A percentile compares a stretch with the other conserved stretches of the same genome.
These are phyloP conservation scores for Capitella teleta DNA, from an alignment of 1,140 invertebrate genomes.

Conservation along the genomic window DNA sequence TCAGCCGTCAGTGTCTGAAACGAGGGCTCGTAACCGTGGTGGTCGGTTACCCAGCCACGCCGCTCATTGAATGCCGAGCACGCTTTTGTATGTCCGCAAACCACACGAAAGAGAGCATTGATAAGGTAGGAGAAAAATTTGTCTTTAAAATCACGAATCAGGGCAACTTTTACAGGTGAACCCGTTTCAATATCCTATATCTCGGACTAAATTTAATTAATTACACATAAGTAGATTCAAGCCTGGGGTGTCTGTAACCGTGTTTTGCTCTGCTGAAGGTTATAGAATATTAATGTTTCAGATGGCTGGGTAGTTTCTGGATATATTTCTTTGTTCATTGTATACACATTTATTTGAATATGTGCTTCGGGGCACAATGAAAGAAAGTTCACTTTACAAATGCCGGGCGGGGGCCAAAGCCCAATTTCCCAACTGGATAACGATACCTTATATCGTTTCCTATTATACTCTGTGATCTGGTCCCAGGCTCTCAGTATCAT, in stretches of 20 bases:
- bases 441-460: too few species aligned
- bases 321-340: not conserved
- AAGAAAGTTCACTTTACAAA: not conserved
- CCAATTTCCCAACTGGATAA: not conserved
- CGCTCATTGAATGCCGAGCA: slow-evolving; percentile 82
- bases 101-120: slow-evolving; percentile 90
- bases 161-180: too few species aligned
- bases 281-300: too few species aligned
- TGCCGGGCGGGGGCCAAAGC: not conserved
- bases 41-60: slow-evolving; percentile 96
- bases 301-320: not conserved
- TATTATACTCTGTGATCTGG: not conserved
- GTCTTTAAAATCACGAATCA: not conserved
- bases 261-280: not conserved
- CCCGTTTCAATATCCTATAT: not conserved
- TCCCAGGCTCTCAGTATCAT: slow-evolving; percentile 31
- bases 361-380: not conserved
- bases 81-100: slow-evolving; percentile 91
- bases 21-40: slow-evolving; percentile 83
- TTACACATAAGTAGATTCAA: not conserved
- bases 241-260: not conserved
- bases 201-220: not conserved
- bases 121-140: slow-evolving; percentile 53
- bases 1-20: slow-evolving; percentile 69
- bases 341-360: not conserved